Evolutionary conservation across 2,113 vertebrate species (phyloP), one percentile per base, ranked within the genome.

Genomic region (Leptobrachium ailaonicum): DNA sequence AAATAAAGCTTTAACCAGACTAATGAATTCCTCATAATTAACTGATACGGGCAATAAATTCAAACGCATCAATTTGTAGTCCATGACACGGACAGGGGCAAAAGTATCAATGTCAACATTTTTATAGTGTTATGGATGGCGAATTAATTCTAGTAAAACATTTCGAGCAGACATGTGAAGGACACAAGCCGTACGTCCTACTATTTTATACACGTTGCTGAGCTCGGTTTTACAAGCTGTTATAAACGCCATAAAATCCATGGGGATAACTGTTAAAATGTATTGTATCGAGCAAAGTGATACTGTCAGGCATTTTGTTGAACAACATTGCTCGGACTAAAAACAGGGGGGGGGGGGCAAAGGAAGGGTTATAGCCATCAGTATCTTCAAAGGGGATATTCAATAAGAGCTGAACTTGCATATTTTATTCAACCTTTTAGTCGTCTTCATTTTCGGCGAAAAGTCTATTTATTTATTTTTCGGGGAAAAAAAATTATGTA

Each of bases 1-100:
- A 79, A 53, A 66, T 47, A 32, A 53, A 5, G 44, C 64, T 50
- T 71, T 50, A 71, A 43, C 20, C 14, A 43, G 68, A 56, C 75
- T 76, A 56, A 76, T 68, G 32, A 76, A 76, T 76, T 76, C 68
- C 62, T 67, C 63, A 47, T 72, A 62, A 71, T 71, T 71, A 79
- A 71, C 50, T 71, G 44, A 64, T 53, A 71, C 50, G 62, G 68
- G 53, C 77, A 79, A 79, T 79, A 72, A 79, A 79, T 71, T 42
- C 60, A 63, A 32, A 64, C 64, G 47, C 45, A 71, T 43, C 56
- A 62, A 63, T 53, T 60, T 5, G 11, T 11, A 8, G 56, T 32
- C 58, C 60, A 45, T 63, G 44, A 44, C 60, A 32, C 47, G 2
- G 13, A 76, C 45, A 54, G 63, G 50, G 66, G 40, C 63, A 13